Evolutionary conservation across 2,113 vertebrate genomes (phyloP).

Genomic region (Rhabdomys dilectus): DNA sequence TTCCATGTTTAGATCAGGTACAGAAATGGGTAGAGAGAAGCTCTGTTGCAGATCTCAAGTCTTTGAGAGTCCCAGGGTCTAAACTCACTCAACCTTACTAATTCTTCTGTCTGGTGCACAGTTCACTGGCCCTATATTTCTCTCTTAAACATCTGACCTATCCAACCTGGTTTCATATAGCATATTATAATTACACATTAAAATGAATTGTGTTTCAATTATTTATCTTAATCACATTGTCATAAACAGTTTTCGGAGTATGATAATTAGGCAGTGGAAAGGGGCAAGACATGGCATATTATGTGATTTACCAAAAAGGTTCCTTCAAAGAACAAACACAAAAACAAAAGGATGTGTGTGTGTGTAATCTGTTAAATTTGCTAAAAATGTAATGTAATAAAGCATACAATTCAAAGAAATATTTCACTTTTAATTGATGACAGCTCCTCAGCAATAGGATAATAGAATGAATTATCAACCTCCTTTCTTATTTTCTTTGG

Average conservation of each 20-base stretch:
- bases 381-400: background rate
- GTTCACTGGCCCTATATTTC: no score
- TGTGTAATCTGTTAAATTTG: background rate
- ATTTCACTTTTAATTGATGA: background rate
- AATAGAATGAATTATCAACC: background rate
- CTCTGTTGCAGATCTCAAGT: no score
- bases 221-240: background rate
- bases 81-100: no score
- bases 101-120: no score
- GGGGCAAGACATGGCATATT: no score
- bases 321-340: background rate
- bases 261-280: background rate
- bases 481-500: background rate
- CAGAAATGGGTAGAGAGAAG: no score
- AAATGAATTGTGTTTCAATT: background rate
- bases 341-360: no score
- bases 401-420: background rate
- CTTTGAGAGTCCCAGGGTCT: no score
- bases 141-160: background rate
- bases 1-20: no score
- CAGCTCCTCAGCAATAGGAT: background rate
- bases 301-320: background rate
- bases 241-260: fast-evolving
- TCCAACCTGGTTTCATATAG: background rate
- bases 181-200: background rate